Percentiles rank a stretch among this genome's conserved stretches.
Conservation (phyloP, 2,113 vertebrate species). For the Onychostruthus taczanowskii region DNA sequence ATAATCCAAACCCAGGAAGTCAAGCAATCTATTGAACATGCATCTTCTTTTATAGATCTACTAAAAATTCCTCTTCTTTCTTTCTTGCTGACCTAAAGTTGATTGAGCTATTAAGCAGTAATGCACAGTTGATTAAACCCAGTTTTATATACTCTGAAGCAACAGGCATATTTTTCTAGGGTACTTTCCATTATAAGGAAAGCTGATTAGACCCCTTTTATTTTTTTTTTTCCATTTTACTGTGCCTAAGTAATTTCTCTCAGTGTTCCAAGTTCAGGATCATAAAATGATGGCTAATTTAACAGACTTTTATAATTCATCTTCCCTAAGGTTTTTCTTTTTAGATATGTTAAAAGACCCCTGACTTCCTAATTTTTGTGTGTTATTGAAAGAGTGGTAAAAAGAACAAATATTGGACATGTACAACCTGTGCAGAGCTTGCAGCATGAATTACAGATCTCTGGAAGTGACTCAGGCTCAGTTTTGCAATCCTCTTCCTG, state of each 20-base stretch:
- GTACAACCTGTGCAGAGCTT: neutral
- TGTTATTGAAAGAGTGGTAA: neutral
- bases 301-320: slow-evolving; percentile 7
- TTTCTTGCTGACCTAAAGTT: neutral
- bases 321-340: neutral
- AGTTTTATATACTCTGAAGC: slow-evolving; percentile 4
- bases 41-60: neutral
- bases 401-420: neutral
- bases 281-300: slow-evolving; percentile 1
- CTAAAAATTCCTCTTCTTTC: neutral
- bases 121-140: slow-evolving; percentile 20
- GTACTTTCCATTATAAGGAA: neutral
- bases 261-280: neutral
- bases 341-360: neutral
- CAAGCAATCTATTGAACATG: neutral
- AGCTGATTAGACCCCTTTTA: neutral
- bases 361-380: neutral
- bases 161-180: slow-evolving; percentile 11
- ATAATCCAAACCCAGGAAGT: neutral
- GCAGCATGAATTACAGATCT: neutral
- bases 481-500: neutral
- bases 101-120: slow-evolving; percentile 15
- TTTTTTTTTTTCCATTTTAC: neutral
- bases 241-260: neutral
- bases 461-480: neutral